These are phyloP conservation scores for Lysiphlebus fabarum DNA, from an alignment of 1,140 invertebrate species.

Conservation along the genomic window DNA sequence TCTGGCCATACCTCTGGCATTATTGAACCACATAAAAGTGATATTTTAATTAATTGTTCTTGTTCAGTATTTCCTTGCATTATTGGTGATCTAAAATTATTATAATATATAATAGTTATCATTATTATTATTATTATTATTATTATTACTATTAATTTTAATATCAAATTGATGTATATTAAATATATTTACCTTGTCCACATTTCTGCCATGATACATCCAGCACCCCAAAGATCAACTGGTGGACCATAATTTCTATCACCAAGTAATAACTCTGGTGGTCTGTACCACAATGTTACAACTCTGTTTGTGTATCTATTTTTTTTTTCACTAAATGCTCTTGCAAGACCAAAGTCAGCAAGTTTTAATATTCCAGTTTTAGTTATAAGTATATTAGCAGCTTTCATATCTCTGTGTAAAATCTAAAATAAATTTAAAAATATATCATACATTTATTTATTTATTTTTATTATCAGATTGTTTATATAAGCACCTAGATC, in stretches of 20 bases:
- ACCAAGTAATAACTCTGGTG: conserved; percentile 84
- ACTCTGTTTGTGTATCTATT: conserved; percentile 94
- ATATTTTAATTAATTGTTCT: conserved; percentile 92
- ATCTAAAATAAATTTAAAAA: no score
- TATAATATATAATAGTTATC: conserved; percentile 4
- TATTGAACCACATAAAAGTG: conserved; percentile 94
- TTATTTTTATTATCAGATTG: no score
- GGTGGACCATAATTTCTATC: conserved; percentile 94
- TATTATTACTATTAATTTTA: not conserved
- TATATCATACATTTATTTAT: no score
- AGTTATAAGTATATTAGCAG: conserved; percentile 97
- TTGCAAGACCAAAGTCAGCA: conserved; percentile 89
- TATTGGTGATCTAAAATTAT: conserved; percentile 61
- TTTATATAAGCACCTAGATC: no score
- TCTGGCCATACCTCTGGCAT: conserved; percentile 92
- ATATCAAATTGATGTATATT: not conserved
- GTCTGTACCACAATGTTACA: conserved; percentile 96
- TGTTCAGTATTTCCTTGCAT: conserved; percentile 94
- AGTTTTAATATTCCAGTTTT: conserved; percentile 92
- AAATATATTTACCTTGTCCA: conserved; percentile 74
- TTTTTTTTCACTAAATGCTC: conserved; percentile 89
- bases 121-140: not conserved
- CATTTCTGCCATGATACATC: conserved; percentile 99
- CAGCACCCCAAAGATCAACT: conserved; percentile 97
- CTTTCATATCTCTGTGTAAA: conserved; percentile 96